These are phyloP conservation scores for Mastigias papua DNA, from an alignment of 30 jellyfish, hydroid and myxozoan species.

Conservation along the genomic window DNA sequence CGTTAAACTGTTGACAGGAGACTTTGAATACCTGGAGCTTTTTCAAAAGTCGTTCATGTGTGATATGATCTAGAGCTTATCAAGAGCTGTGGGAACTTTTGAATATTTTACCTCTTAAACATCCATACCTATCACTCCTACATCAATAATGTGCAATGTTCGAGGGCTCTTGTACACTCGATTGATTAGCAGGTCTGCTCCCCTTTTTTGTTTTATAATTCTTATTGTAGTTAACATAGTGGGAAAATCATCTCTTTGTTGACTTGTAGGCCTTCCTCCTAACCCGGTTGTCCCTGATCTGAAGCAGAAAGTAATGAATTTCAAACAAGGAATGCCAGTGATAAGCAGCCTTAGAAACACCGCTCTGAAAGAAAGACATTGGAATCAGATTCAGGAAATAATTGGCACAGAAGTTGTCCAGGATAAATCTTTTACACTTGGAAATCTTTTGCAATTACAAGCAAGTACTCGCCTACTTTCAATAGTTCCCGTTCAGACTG, in stretches of 20 bases:
- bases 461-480: not conserved
- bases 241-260: not conserved
- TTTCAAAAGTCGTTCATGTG: too few relatives aligned
- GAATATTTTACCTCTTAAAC: not conserved
- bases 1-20: not conserved
- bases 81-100: too few relatives aligned
- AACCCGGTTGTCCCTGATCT: conserved; percentile 77
- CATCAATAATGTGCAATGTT: too few relatives aligned
- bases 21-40: not conserved
- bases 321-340: conserved; percentile 86
- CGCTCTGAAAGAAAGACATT: conserved; percentile 80
- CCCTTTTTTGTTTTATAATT: too few relatives aligned
- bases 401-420: conserved; percentile 75
- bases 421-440: conserved; percentile 78
- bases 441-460: conserved; percentile 70
- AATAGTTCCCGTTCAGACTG: not conserved
- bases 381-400: conserved; percentile 75
- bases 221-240: too few relatives aligned
- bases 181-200: too few relatives aligned
- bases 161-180: too few relatives aligned
- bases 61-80: too few relatives aligned
- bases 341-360: conserved; percentile 84
- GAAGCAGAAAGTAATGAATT: conserved; percentile 74
- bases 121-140: not conserved
- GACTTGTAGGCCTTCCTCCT: conserved; percentile 77